These are phyloP conservation scores for Hemaris fuciformis DNA, from an alignment of 2,888 invertebrate genomes.

Conservation along the genomic window DNA sequence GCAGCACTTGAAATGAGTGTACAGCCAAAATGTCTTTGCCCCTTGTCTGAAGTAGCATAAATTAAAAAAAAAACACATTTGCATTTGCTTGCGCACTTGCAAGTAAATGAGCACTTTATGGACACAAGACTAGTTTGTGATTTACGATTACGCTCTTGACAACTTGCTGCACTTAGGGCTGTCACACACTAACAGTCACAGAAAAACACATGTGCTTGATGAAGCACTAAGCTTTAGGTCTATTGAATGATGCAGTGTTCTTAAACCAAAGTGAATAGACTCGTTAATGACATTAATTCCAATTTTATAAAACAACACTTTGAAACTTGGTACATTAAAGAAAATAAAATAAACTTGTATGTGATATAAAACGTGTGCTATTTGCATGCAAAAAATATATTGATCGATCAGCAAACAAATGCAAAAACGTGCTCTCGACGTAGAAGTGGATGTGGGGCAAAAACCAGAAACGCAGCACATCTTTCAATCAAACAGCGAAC, in stretches of 20 bases:
- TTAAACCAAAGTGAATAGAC: neutral
- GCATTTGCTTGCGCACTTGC: conserved; percentile 17
- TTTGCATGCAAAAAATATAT: conserved; percentile 3
- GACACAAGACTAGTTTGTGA: conserved; percentile 16
- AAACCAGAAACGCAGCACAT: neutral
- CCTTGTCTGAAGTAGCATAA: conserved; percentile 10
- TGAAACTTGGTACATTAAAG: neutral
- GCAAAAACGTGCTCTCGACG: conserved; percentile 9
- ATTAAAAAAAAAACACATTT: conserved; percentile 17
- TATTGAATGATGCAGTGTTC: neutral
- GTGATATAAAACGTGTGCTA: conserved; percentile 8
- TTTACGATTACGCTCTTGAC: conserved; percentile 15
- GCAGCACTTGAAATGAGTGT: conserved; percentile 3
- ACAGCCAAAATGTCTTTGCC: conserved; percentile 10
- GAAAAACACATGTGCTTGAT: neutral
- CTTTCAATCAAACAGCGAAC: conserved; percentile 5
- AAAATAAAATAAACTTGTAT: conserved; percentile 1
- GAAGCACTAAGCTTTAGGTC: neutral
- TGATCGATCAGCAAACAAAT: conserved; percentile 9
- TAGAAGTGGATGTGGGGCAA: conserved; percentile 1
- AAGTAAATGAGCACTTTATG: conserved; percentile 17
- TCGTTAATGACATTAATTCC: neutral
- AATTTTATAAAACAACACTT: neutral
- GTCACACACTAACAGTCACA: neutral
- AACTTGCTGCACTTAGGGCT: conserved; percentile 12